Base-by-base conservation (phyloP, 2,113 vertebrate genomes). In the Lepidothrix coronata region DNA sequence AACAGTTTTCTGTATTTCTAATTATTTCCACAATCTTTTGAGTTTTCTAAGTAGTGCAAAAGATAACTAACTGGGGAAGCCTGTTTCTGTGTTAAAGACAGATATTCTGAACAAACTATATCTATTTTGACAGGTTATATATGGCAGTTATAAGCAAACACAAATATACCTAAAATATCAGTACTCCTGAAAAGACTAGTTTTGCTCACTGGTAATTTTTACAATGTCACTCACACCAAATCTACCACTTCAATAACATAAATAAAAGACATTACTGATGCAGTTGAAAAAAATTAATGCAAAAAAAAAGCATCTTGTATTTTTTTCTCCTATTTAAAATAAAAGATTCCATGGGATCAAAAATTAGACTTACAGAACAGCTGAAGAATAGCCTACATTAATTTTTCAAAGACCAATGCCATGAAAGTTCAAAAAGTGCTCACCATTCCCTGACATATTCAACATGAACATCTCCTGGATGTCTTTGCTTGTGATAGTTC, bases 401-500 rank as follows among this genome's bases (percentile, higher is more conserved):
- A 12, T 24, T 77, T 46, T 35, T 31, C 54, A 31, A 80, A 76
- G 58, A 35, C 19, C 52, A 93, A 10, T 9, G 28, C 31, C 52
- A 44, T 8, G 14, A 6, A 78, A 44, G 48, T 37, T 81, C 87
- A 91, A 65, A 35, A 67, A 91, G 63, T 19, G 15, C 27, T 46
- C 91, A 88, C 74, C 74, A 57, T 51, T 57, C 85, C 28, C 81
- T 72, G 66, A 63, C 55, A 71, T 14, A 78, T 33, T 51, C 81
- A 94, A 80, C 63, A 67, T 13, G 7, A 91, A 90, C 82, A 84
- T 85, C 88, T 95, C 91, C 87, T 62, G 55, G 55, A 84, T 61
- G 59, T 62, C 95, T 91, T 68, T 88, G 71, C 94, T 49, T 71
- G 71, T 88, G 85, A 90, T 67, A 94, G 91, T 85, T 95, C 89